Conservation (phyloP, 2,113 vertebrate species). For the Tragelaphus strepsiceros region DNA sequence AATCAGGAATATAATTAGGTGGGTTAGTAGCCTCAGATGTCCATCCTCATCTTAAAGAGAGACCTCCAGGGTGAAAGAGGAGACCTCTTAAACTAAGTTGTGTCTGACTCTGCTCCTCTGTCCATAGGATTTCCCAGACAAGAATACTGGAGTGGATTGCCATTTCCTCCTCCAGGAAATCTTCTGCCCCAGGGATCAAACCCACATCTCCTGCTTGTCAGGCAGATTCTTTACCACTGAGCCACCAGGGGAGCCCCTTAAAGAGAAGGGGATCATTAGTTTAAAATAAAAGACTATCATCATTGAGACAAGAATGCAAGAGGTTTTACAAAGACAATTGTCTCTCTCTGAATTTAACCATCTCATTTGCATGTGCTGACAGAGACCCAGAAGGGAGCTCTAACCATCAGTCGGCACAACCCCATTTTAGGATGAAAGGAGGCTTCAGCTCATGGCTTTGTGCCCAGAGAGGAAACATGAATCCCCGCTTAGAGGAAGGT, state of each 20-base stretch:
- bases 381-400: neutral
- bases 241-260: neutral
- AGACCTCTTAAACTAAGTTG: neutral
- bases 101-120: neutral
- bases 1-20: neutral
- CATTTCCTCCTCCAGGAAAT: neutral
- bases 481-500: conserved; percentile 7
- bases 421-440: neutral
- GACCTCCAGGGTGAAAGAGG: neutral
- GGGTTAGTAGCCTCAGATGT: neutral
- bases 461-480: neutral
- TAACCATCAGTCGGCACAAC: neutral
- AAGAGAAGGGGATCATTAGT: neutral
- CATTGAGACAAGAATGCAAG: neutral
- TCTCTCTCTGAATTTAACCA: neutral
- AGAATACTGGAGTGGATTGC: neutral
- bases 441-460: neutral
- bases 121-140: neutral
- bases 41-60: neutral
- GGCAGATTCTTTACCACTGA: neutral
- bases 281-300: neutral
- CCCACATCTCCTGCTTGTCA: neutral
- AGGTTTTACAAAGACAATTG: neutral
- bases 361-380: neutral
- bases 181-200: neutral